Base-by-base conservation (phyloP, 2,113 vertebrate genomes). In the Pelmatolapia mariae region DNA sequence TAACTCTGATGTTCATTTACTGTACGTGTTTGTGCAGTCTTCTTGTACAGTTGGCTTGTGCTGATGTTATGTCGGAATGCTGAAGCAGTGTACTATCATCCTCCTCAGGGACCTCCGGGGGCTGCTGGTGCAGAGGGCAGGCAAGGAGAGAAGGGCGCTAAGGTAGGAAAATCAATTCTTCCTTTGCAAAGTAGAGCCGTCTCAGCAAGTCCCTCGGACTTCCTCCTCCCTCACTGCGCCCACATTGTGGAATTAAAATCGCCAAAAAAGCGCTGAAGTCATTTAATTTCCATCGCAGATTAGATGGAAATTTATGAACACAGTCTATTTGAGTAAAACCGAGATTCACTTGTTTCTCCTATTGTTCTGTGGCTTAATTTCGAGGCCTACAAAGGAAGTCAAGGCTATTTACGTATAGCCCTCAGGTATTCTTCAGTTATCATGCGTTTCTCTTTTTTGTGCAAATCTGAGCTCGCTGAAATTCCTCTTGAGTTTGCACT, bases 81-180 rank as follows among this genome's bases (percentile, higher is more conserved):
- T 93, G 84, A 91, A 79, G 54, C 82, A 22, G 7, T 89, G 83
- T 91, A 71, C 63, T 91, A 29, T 90, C 82, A 10, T 88, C 79
- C 88, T 91, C 95, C 89, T 47, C 91, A 99, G 98, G 98, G 98
- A 89, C 98, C 98, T 84, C 98, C 96, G n/a, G 98, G 98, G 89
- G 94, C 97, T 54, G 91, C 96, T 1, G 98, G 98, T 78, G 86
- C 98, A 87, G 98, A 99, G 95, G 98, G 98, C 95, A 97, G 98
- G 86, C 98, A 99, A 96, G 98, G 98, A 82, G 98, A 99, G 96
- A 99, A 99, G 94, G 98, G 98, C 53, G 97, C 98, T 71, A 99
- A 99, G 98, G 98, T 99, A 97, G 95, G 80, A 81, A 86, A 92
- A 94, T 88, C 89, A 84, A 84, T 92, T 63, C 85, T 79, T 79